Base-by-base conservation (phyloP, 2,888 invertebrate genomes). In the Colletes collaris region DNA sequence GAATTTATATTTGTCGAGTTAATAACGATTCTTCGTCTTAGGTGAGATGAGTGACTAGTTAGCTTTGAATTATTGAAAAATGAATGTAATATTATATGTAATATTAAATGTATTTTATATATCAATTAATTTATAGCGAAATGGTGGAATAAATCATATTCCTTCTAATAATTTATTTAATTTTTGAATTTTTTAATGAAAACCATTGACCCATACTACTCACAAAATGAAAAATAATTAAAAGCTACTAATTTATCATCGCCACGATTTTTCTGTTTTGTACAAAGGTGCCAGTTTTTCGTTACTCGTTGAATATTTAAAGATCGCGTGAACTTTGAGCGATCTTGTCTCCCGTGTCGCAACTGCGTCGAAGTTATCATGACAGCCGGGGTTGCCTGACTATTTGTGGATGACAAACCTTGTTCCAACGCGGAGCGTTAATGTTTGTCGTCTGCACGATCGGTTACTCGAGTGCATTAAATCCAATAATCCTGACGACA, bases 371-470 rank as follows among this genome's bases (percentile, higher is more conserved):
- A 79, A 81, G 71, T 71, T 81, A 79, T 79, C 79, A 52, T 76
- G 79, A 73, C 79, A 69, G 46, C 64, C 59, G 66, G 64, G 64
- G 82, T 84, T 81, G 79, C 83, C 67, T 77, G 84, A 82, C 75
- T 84, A 85, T 85, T 85, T 85, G 85, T 74, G 66, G 64, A 85
- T 83, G 84, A 84, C 85, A 82, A 82, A 82, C 80, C 80, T 71
- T 44, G 69, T 58, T 71, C 49, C 77, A 71, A 71, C 71, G 62
- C 66, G 78, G 44, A 70, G 64, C 74, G 67, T 59, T 55, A 73
- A 50, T 74, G 79, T 76, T 81, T 81, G 80, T 46, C 44, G 44
- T 46, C 44, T 46, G 8, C 44, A 68, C 8, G 44, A 83, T 80
- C 76, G 81, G 81, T 81, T 83, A 71, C 84, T 83, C 81, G 75